These are phyloP conservation scores for Tetranychus truncatus DNA, from an alignment of 2,888 invertebrate species.

Conservation along the genomic window DNA sequence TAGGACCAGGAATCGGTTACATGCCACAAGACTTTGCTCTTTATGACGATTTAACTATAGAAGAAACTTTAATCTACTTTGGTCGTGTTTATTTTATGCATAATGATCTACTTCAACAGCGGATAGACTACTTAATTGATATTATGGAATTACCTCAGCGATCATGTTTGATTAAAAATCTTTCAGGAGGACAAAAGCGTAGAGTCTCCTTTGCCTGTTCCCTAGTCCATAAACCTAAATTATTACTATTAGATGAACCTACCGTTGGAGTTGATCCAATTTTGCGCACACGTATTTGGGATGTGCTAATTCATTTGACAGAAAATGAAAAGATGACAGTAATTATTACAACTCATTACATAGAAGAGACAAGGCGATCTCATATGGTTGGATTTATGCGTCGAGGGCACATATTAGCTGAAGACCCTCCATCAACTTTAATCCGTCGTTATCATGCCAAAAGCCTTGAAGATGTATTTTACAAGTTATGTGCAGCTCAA, in stretches of 20 bases:
- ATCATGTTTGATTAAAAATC: neutral
- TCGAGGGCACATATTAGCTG: constrained; percentile 9
- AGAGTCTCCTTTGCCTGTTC: constrained; percentile 19
- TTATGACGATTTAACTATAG: constrained; percentile 18
- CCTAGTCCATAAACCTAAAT: constrained; percentile 20
- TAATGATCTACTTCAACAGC: neutral
- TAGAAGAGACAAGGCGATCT: constrained; percentile 9
- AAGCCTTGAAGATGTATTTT: constrained; percentile 10
- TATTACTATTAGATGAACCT: constrained; percentile 19
- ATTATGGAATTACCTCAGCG: constrained; percentile 16
- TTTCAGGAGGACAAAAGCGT: constrained; percentile 21
- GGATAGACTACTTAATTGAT: constrained; percentile 10
- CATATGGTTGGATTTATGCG: constrained; percentile 15
- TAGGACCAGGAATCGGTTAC: constrained; percentile 20
- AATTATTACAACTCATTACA: constrained; percentile 15
- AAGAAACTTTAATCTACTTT: constrained; percentile 18
- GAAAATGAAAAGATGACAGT: constrained; percentile 14
- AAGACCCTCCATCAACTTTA: neutral
- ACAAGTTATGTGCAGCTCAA: constrained; percentile 9
- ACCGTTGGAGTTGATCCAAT: constrained; percentile 21
- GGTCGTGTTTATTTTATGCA: constrained; percentile 17
- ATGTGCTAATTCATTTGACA: constrained; percentile 17
- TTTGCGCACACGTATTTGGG: constrained; percentile 20
- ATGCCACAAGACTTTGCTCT: constrained; percentile 23
- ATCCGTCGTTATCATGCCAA: constrained; percentile 8